These are phyloP conservation scores for Alosa alosa DNA, from an alignment of 2,113 vertebrate genomes.

Conservation along the genomic window DNA sequence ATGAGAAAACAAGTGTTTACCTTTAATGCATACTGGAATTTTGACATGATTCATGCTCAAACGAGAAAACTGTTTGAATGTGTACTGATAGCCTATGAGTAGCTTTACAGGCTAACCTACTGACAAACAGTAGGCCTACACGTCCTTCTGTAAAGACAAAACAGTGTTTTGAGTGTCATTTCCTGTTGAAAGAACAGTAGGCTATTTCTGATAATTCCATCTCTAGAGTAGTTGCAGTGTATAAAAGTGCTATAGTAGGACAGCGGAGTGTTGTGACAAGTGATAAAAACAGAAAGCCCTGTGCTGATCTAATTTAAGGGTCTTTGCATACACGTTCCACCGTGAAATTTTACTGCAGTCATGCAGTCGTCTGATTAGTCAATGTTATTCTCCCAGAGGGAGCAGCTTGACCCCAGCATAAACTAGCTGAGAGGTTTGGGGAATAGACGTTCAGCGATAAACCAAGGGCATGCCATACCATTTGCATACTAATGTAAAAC, in stretches of 20 bases:
- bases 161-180: not conserved
- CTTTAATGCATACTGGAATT: not conserved
- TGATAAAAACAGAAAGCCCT: not conserved
- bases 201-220: no score
- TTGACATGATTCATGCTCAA: not conserved
- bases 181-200: not conserved
- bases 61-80: not conserved
- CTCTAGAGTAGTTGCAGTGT: not conserved
- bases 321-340: not conserved
- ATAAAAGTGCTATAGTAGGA: not conserved
- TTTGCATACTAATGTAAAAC: slow-evolving; percentile 30
- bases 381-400: slow-evolving; percentile 18
- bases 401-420: slow-evolving; percentile 17
- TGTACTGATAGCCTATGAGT: not conserved
- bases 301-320: not conserved
- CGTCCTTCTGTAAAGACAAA: not conserved
- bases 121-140: not conserved
- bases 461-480: slow-evolving; percentile 12
- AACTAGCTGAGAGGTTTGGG: slow-evolving; percentile 19
- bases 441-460: not conserved
- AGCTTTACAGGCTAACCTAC: not conserved
- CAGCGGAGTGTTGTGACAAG: not conserved
- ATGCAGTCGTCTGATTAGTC: not conserved
- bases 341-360: not conserved
- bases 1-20: not conserved